Base-by-base conservation (phyloP, 2,888 invertebrate species). In the Drosophila infuscata region DNA sequence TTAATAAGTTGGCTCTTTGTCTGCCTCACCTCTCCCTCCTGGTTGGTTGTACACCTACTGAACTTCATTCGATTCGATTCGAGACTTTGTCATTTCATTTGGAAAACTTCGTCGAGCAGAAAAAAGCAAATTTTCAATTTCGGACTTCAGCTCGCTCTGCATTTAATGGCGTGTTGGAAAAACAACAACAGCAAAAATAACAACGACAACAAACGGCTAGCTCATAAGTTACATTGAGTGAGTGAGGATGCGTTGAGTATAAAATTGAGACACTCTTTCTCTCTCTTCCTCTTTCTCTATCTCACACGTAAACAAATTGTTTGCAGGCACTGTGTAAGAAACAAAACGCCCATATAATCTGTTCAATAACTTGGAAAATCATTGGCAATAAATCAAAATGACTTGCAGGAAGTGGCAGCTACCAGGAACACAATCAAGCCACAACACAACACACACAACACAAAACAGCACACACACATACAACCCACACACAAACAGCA, bases 311-410 rank as follows among this genome's bases (percentile, higher is more conserved):
- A 88, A 86, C 90, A 88, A 90, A 88, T 90, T 90, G 88, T 84
- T 84, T 90, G 71, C 57, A 57, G 43, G 68, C 81, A 74, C 74
- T 82, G 54, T 65, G 54, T 46, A 64, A 73, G 75, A 79, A 89
- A 85, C 82, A 90, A 83, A 80, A 79, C 88, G 88, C 82, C 83
- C 89, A 89, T 76, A 78, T 89, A 91, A 92, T 91, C 92, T 90
- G 91, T 83, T 92, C 92, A 92, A 92, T 92, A 92, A 91, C 89
- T 91, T 91, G 91, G 91, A 92, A 92, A 92, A 92, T 92, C 91
- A 90, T 88, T 89, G 86, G 84, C 83, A 88, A 92, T 92, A 92
- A 92, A 92, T 92, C 92, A 92, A 92, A 91, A 91, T 91, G 91
- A 90, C 83, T 88, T 88, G 89, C 91, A 83, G 88, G 82, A 84